Percentiles rank a stretch among this genome's conserved stretches.
These are phyloP conservation scores for Lytechinus variegatus DNA, from an alignment of 35 echinoderm and acorn worm species.

Conservation along the genomic window DNA sequence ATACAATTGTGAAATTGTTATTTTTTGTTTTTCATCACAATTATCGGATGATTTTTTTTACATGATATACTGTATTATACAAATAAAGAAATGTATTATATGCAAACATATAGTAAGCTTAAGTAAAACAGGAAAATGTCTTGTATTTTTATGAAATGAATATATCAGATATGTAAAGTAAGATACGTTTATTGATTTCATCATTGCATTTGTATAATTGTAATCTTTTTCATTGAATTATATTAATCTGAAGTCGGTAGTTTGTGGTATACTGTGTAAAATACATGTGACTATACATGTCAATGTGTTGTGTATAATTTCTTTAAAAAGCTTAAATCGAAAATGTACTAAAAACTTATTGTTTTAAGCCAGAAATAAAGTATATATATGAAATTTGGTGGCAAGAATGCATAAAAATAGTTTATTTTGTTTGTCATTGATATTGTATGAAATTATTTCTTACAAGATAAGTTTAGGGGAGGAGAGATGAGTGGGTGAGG, in stretches of 20 bases:
- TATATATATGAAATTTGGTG: slow-evolving; percentile 44
- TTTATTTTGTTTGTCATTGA: background rate
- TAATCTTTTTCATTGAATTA: background rate
- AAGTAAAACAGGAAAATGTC: slow-evolving; percentile 20
- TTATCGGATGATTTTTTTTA: background rate
- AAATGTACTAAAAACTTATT: slow-evolving; percentile 52
- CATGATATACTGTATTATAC: slow-evolving; percentile 23
- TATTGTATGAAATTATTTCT: background rate
- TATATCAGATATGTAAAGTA: slow-evolving; percentile 7
- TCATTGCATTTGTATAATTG: background rate
- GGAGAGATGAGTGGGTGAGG: background rate
- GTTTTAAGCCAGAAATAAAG: slow-evolving; percentile 55
- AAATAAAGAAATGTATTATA: slow-evolving; percentile 27
- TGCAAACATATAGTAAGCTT: slow-evolving; percentile 51
- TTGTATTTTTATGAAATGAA: slow-evolving; percentile 39
- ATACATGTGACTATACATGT: background rate
- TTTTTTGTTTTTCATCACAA: background rate
- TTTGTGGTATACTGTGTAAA: slow-evolving; percentile 33
- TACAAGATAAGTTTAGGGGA: background rate
- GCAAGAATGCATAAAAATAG: background rate
- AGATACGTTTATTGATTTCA: slow-evolving; percentile 3
- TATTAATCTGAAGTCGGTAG: background rate
- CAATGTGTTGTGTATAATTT: slow-evolving; percentile 53
- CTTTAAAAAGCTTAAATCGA: slow-evolving; percentile 31
- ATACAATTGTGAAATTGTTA: background rate